Evolutionary conservation across 2,113 vertebrate genomes (phyloP).

Genomic region (Ceratotherium simum): DNA sequence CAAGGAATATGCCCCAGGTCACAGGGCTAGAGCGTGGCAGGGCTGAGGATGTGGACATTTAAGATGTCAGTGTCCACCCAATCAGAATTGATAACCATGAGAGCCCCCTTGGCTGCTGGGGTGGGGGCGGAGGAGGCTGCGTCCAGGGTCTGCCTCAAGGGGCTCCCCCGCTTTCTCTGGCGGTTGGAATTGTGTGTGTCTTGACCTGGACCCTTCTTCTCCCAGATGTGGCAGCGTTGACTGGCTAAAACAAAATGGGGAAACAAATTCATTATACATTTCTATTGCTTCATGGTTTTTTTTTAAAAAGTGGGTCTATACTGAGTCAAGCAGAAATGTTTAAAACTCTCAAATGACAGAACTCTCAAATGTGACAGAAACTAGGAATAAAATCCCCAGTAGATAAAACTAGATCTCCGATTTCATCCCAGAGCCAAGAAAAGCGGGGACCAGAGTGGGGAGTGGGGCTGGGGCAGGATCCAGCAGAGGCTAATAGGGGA

Average conservation of each 20-base stretch:
- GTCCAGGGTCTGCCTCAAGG: rapidly evolving
- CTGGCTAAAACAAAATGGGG: background rate
- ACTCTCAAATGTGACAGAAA: background rate
- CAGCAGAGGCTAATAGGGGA: rapidly evolving
- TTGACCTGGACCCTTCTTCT: background rate
- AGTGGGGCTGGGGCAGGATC: background rate
- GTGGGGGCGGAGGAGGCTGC: rapidly evolving
- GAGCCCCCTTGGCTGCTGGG: too few species aligned
- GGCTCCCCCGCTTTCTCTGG: background rate
- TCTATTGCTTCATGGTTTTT: too few species aligned
- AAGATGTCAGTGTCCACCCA: background rate
- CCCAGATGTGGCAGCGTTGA: background rate
- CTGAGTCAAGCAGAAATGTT: background rate
- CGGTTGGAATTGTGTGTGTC: too few species aligned
- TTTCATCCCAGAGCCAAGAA: background rate
- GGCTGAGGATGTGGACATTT: background rate
- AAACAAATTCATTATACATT: background rate
- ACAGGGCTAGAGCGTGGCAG: background rate
- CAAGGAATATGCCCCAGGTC: background rate
- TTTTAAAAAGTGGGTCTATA: background rate
- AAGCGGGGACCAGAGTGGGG: background rate
- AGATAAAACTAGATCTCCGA: background rate
- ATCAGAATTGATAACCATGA: background rate
- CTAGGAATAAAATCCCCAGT: background rate
- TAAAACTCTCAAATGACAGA: background rate